Evolutionary conservation across 1,140 invertebrate genomes (phyloP), one percentile per base, ranked within the genome.

Genomic region (Drosophila mojavensis): DNA sequence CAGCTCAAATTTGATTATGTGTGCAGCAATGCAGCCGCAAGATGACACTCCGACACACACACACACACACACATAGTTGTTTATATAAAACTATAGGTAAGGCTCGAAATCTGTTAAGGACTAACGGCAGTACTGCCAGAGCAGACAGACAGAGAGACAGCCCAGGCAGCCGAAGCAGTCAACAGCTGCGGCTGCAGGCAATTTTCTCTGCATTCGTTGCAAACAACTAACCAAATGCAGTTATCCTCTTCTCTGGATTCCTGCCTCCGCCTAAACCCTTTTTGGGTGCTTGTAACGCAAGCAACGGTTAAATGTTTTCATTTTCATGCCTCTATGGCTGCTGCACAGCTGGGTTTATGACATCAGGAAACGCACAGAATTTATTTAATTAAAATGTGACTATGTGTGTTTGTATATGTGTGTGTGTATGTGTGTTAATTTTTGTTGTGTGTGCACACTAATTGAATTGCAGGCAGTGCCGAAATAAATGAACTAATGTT

Each of bases 271-370:
- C 26, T 28, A 7, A 26, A 41, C 45, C 54, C 50, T 68, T 64
- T 53, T 20, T 55, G 60, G 60, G 64, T 53, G 62, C 36, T 47
- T 63, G 68, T 53, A 66, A 86, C 70, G 47, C 68, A 86, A 76
- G 75, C 71, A 61, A 70, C 79, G 76, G 72, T 81, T 89, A 89
- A 89, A 89, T 89, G 85, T 89, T 89, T 89, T 89, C 74, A 88
- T 88, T 88, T 88, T 83, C 83, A 75, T 76, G 58, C 61, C 68
- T 48, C 28, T 51, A 50, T 71, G 60, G 56, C 54, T 75, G 58
- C 56, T 54, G 17, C 63, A 28, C 63, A 28, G 26, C 9, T 33
- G 79, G 88, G 82, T 88, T 88, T 86, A 88, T 88, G 83, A 88
- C 74, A 80, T 67, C 77, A 71, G 64, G 81, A 85, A 89, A 89